Evolutionary conservation across 1,140 invertebrate genomes (phyloP).

Genomic region (Lethrus apterus): DNA sequence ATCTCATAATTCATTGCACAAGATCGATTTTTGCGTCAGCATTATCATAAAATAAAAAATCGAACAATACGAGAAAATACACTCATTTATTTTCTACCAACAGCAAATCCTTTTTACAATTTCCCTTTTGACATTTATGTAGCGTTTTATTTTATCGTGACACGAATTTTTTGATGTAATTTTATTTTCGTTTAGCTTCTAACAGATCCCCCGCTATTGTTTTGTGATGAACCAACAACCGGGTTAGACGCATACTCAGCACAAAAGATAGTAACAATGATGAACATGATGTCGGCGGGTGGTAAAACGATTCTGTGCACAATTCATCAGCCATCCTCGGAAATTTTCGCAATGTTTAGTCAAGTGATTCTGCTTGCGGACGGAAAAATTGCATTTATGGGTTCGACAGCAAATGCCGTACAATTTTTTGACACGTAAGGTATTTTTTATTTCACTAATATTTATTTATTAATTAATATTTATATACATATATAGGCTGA

Average conservation of each 20-base stretch:
- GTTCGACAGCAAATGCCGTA: constrained; percentile 62
- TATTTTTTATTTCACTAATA: no score
- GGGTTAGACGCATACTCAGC: constrained; percentile 91
- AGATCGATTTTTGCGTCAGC: no score
- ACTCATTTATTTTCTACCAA: no score
- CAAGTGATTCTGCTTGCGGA: constrained; percentile 80
- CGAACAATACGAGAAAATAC: no score
- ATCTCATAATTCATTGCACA: no score
- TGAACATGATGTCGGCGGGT: constrained; percentile 55
- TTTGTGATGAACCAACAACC: constrained; percentile 95
- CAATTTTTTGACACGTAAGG: constrained; percentile 70
- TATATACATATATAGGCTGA: no score
- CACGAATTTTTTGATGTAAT: no score
- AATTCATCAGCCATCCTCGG: constrained; percentile 95
- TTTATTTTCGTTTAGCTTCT: constrained; percentile 55
- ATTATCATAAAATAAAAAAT: no score
- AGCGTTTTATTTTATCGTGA: no score
- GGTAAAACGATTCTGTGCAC: constrained; percentile 89
- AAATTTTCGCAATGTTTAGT: constrained; percentile 84
- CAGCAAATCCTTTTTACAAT: no score
- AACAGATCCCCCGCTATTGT: constrained; percentile 86
- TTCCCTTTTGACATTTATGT: no score
- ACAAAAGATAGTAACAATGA: constrained; percentile 70
- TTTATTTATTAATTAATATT: no score
- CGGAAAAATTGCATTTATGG: constrained; percentile 82